These are phyloP conservation scores for Hippocampus comes DNA, from an alignment of 2,113 vertebrate genomes.

Conservation along the genomic window DNA sequence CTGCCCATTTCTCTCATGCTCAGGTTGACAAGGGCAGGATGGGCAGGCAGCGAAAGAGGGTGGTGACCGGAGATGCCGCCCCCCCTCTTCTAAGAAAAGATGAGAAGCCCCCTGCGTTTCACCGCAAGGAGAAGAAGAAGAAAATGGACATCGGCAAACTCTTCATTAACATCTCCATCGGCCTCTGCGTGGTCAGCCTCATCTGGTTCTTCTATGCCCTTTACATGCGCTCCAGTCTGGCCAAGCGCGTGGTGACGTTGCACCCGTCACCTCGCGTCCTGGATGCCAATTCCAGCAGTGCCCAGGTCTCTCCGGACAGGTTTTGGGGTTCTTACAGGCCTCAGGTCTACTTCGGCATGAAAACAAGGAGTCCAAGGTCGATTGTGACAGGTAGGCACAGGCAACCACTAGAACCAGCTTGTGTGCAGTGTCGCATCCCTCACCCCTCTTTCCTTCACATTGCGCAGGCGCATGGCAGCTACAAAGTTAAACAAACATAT, in stretches of 20 bases:
- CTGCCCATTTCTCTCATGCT: conserved; percentile 9
- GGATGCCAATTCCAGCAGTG: conserved; percentile 72
- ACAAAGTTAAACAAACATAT: too few species aligned
- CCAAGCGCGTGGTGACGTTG: conserved; percentile 73
- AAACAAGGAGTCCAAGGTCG: conserved; percentile 83
- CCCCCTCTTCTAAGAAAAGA: conserved; percentile 65
- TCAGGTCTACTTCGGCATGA: conserved; percentile 94
- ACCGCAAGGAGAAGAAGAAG: conserved; percentile 77
- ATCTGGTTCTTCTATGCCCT: conserved; percentile 74
- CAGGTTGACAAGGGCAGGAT: conserved; percentile 63
- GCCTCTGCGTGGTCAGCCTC: conserved; percentile 76
- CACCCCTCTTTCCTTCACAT: too few species aligned
- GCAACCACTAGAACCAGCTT: too few species aligned
- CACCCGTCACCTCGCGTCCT: conserved; percentile 77
- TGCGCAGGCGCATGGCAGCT: too few species aligned
- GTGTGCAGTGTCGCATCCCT: too few species aligned
- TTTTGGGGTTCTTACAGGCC: conserved; percentile 96
- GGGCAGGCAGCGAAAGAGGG: conserved; percentile 76
- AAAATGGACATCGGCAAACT: conserved; percentile 74
- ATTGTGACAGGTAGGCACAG: conserved; percentile 79
- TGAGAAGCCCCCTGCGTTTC: conserved; percentile 63
- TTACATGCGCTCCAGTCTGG: conserved; percentile 74
- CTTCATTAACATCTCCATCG: conserved; percentile 79
- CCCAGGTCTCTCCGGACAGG: conserved; percentile 70
- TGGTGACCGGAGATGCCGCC: conserved; percentile 56